Evolutionary conservation across 2,113 vertebrate species (phyloP).

Genomic region (Phalacrocorax carbo): DNA sequence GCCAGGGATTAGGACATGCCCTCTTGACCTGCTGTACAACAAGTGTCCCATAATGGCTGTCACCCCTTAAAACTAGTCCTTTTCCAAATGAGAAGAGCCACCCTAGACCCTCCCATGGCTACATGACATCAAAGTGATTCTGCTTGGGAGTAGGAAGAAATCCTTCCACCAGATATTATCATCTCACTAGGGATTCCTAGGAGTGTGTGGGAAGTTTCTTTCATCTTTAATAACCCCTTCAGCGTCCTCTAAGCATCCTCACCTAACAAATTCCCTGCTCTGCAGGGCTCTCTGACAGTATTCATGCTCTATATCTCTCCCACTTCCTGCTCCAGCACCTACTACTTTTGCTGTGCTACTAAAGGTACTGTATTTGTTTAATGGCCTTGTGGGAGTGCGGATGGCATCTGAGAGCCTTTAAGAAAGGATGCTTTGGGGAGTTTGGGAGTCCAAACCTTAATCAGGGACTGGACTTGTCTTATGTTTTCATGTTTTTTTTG

Average conservation of each 20-base stretch:
- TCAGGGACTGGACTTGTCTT: background rate
- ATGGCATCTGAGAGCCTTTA: background rate
- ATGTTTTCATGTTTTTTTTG: background rate
- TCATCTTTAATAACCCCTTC: background rate
- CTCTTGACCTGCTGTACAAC: background rate
- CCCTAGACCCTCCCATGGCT: background rate
- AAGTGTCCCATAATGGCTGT: background rate
- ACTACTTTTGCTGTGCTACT: background rate
- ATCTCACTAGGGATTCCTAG: background rate
- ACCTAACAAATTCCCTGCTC: background rate
- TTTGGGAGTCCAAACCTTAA: background rate
- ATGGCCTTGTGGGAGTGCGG: background rate
- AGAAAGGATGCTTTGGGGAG: background rate
- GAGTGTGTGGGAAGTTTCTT: background rate
- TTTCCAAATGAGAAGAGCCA: background rate
- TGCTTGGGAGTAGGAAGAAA: background rate
- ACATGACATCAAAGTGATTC: background rate
- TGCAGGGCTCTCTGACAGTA: background rate
- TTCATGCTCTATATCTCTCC: background rate
- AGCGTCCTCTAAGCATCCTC: background rate
- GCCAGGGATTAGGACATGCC: background rate
- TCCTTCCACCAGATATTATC: background rate
- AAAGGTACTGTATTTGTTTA: background rate
- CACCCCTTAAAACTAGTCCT: background rate
- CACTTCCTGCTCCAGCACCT: background rate